Evolutionary conservation across 2,797 vertebrate species (phyloP).

Genomic region (Sternotherus odoratus): DNA sequence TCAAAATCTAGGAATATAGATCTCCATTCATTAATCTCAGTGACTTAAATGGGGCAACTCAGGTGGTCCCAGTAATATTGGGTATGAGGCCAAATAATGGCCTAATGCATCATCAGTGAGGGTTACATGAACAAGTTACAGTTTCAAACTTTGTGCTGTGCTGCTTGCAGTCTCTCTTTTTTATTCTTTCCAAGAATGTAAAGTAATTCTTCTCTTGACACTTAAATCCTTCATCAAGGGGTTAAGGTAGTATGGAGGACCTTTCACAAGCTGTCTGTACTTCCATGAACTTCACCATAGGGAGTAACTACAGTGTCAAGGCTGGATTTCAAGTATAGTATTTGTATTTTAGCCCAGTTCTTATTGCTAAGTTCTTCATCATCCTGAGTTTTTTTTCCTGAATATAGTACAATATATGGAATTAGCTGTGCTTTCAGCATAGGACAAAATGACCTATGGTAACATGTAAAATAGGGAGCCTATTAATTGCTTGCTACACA

Average conservation of each 20-base stretch:
- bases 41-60: background rate
- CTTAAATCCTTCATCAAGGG: slow-evolving; percentile 22
- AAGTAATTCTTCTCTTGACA: background rate
- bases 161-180: background rate
- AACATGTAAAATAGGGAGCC: slow-evolving; percentile 4
- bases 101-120: background rate
- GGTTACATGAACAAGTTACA: slow-evolving; percentile 16
- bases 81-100: background rate
- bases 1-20: background rate
- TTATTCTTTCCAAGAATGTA: background rate
- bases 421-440: background rate
- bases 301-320: background rate
- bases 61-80: background rate
- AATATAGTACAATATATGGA: background rate
- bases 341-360: background rate
- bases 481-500: slow-evolving; percentile 26
- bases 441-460: background rate
- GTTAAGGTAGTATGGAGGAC: background rate
- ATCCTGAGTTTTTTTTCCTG: background rate
- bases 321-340: background rate
- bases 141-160: background rate
- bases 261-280: background rate
- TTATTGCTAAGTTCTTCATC: background rate
- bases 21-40: background rate
- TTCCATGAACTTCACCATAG: background rate